Conservation (phyloP, 2,888 invertebrate genomes). For the Orthonychiurus folsomi region DNA sequence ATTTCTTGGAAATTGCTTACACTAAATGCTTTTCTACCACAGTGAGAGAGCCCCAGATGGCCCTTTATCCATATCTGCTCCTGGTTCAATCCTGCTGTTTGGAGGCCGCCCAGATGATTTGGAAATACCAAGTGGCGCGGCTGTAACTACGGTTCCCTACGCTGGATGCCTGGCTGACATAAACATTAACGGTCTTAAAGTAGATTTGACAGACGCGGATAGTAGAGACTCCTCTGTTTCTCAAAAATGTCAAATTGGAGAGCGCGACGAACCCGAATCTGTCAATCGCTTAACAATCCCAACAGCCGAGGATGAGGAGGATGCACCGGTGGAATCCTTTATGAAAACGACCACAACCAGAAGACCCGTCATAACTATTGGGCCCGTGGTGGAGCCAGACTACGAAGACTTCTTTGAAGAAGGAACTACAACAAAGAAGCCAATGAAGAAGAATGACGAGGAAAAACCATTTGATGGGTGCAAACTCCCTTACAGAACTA, state of each 20-base stretch:
- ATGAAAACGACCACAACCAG: conserved; percentile 42
- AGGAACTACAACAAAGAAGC: conserved; percentile 12
- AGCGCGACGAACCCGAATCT: conserved; percentile 14
- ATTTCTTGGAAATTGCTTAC: background rate
- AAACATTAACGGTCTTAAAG: conserved; percentile 69
- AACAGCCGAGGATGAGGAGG: conserved; percentile 21
- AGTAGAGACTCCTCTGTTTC: conserved; percentile 20
- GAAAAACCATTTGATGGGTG: conserved; percentile 43
- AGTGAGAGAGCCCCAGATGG: conserved; percentile 25
- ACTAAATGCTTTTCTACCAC: conserved; percentile 6
- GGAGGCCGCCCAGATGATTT: conserved; percentile 33
- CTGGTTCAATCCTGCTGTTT: conserved; percentile 30
- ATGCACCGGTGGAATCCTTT: conserved; percentile 44
- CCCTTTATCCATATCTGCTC: conserved; percentile 25
- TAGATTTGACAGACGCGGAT: conserved; percentile 53
- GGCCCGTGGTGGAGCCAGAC: conserved; percentile 26
- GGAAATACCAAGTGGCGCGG: conserved; percentile 19
- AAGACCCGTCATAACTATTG: conserved; percentile 30
- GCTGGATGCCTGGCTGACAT: conserved; percentile 89
- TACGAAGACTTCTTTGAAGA: conserved; percentile 13
- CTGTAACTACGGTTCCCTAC: conserved; percentile 51
- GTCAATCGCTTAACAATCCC: conserved; percentile 24
- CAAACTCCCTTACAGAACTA: conserved; percentile 49
- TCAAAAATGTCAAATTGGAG: conserved; percentile 27
- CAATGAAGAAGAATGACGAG: conserved; percentile 40